These are phyloP conservation scores for Polydrusus tereticollis DNA, from an alignment of 2,888 invertebrate genomes.

Conservation along the genomic window DNA sequence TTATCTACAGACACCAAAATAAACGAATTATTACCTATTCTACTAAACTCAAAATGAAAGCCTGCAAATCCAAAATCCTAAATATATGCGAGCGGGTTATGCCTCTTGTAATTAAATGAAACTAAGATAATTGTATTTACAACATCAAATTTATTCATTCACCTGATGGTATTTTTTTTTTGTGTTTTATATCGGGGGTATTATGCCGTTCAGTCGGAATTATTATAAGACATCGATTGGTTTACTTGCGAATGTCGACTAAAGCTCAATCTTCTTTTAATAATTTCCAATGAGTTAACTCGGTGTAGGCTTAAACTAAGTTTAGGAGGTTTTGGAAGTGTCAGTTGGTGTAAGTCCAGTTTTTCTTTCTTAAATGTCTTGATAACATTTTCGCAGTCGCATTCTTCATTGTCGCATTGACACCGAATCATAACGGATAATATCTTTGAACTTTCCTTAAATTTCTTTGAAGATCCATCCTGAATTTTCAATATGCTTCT, in stretches of 20 bases:
- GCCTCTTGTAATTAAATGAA: no score
- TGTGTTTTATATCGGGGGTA: no score
- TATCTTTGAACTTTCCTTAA: neutral
- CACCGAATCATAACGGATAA: conserved; percentile 3
- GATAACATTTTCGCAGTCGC: conserved; percentile 25
- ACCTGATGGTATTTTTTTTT: no score
- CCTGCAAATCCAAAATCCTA: no score
- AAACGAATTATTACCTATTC: no score
- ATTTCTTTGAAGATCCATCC: neutral
- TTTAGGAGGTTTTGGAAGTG: neutral
- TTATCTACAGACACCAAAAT: no score
- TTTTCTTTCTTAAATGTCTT: neutral
- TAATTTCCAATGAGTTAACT: conserved; percentile 16
- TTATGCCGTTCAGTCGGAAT: no score
- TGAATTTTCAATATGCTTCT: neutral
- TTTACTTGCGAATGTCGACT: neutral
- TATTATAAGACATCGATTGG: no score
- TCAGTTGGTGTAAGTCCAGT: neutral
- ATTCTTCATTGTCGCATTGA: conserved; percentile 25
- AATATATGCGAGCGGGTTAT: no score
- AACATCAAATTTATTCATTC: no score
- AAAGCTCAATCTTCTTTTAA: neutral
- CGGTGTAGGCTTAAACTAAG: neutral
- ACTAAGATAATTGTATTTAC: no score
- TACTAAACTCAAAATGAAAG: no score